Conservation (phyloP, 2,113 vertebrate species). For the Strigops habroptila region DNA sequence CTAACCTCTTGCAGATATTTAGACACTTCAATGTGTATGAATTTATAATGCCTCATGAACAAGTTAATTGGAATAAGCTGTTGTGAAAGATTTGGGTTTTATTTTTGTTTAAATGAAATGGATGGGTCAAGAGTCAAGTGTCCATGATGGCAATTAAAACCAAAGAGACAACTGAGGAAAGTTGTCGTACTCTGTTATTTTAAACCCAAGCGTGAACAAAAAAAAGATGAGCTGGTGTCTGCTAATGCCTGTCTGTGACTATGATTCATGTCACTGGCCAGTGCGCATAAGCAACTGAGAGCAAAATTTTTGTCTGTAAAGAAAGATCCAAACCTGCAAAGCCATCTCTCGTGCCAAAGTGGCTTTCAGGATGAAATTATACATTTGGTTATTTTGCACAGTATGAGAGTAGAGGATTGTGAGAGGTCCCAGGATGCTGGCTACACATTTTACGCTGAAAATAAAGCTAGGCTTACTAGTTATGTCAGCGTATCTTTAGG, state of each 20-base stretch:
- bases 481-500: background rate
- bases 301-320: background rate
- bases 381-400: conserved; percentile 32
- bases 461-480: conserved; percentile 4
- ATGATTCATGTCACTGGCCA: background rate
- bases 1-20: background rate
- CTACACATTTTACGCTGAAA: conserved; percentile 18
- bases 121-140: background rate
- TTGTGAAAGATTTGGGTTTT: background rate
- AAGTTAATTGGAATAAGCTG: background rate
- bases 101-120: background rate
- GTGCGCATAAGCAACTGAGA: background rate
- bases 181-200: background rate
- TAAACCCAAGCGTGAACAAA: background rate
- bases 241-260: background rate
- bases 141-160: background rate
- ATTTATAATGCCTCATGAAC: background rate
- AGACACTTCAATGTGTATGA: background rate
- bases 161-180: background rate
- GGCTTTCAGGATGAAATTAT: conserved; percentile 5
- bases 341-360: background rate
- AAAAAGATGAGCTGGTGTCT: background rate
- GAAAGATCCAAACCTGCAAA: conserved; percentile 12
- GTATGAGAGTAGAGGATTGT: background rate
- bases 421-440: background rate